Base-by-base conservation (phyloP, 2,888 invertebrate genomes). In the Chloroclysta siterata region DNA sequence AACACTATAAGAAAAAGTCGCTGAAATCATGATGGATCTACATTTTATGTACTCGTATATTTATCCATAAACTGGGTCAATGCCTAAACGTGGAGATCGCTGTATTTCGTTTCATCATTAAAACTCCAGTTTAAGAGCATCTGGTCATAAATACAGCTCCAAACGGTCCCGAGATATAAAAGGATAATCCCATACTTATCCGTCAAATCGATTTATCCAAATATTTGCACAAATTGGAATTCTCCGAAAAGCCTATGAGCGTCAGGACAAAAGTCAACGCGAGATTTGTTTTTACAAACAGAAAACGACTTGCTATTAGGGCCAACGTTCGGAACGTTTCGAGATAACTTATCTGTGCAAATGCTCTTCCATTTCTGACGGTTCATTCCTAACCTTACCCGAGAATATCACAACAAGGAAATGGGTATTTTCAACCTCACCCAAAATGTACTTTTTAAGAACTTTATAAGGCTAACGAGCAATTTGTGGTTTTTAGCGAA, bases 291-390 rank as follows among this genome's bases (percentile, higher is more conserved):
- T 70, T 70, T 67, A 65, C 64, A 67, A 65, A 63, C 58, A 51
- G 70, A 70, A 73, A 65, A 65, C 68, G 63, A 69, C 62, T 61
- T 63, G 44, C 68, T 73, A 73, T 73, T 68, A 73, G 57, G 72
- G 72, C 71, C 73, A 63, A 70, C 47, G 50, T 29, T 60, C 63
- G 61, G 46, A 74, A 72, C 69, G 65, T 66, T 65, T 59, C 17
- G 42, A 68, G 77, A 76, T 76, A 79, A 72, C 70, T 44, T 74
- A 72, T 72, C 69, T 70, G 62, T 41, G 50, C 60, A 70, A 72
- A 72, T 72, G 68, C 68, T 14, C 52, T 66, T 61, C 60, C 62
- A 67, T 68, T 72, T 70, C 55, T 54, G 11, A 22, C 47, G 41
- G 29, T 17, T 42, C 33, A 41, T 48, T 28, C 39, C 15, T 28